Base-by-base conservation (phyloP, 2,797 vertebrate genomes). In the Megaceryle alcyon region DNA sequence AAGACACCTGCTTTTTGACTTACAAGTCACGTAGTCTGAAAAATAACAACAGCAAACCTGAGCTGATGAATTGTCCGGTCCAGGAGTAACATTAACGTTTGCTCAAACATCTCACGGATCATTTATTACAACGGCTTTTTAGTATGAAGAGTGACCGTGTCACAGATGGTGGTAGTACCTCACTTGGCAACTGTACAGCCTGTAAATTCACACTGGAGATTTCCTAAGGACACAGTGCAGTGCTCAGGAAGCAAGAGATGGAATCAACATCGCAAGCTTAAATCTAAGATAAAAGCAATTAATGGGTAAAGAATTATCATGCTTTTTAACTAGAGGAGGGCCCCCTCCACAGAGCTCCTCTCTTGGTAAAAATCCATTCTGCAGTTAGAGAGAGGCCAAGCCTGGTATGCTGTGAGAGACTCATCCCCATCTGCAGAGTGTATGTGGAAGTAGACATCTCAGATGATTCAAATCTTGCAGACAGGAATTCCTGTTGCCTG, bases 31-130 rank as follows among this genome's bases (percentile, higher is more conserved):
- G 3, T 28, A 82, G 70, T 17, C 75, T 5, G 20, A 7, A 25
- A 92, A 93, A 43, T 29, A 81, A 70, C 69, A 33, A 44, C 51
- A 77, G 78, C 35, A 68, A 68, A 82, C 44, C 71, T 60, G 81
- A 73, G 28, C 71, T 6, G 0, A 56, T 7, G 22, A 44, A 43
- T 12, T 28, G 82, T 14, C 64, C 4, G 1, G 33, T 2, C 14
- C 0, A 49, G 69, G 29, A 86, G 44, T 6, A 65, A 57, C 41
- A 46, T 6, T 28, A 54, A 46, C 0, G 0, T 15, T 28, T 71
- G 64, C 82, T n/a, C 64, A 20, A 78, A 14, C n/a, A 6, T 31
- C 82, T 25, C 12, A 51, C 2, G 5, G 64, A 29, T 23, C 49
- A 63, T 48, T 85, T 48, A 61, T 59, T 23, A 35, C 21, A n/a